Evolutionary conservation across 2,113 vertebrate genomes (phyloP).

Genomic region (Melanerpes aurifrons): DNA sequence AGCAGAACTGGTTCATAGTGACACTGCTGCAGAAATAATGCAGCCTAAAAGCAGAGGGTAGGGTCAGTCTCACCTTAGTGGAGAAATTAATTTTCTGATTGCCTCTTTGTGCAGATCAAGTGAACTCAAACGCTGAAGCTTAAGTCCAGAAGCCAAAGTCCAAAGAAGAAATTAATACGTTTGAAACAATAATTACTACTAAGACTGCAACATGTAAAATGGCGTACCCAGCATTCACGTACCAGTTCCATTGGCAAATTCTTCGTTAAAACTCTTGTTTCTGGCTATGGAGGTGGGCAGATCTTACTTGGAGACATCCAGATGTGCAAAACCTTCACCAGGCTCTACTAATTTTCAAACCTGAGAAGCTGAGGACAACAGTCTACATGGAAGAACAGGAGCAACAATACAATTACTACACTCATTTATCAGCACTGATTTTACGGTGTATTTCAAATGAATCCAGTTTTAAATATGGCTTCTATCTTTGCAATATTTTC

Average conservation of each 20-base stretch:
- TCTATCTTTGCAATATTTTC: background rate
- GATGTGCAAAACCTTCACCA: background rate
- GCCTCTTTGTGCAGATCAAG: background rate
- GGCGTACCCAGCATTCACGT: background rate
- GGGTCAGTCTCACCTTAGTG: rapidly evolving
- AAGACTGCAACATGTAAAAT: background rate
- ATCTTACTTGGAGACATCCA: background rate
- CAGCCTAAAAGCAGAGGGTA: background rate
- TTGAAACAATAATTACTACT: background rate
- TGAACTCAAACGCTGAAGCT: background rate
- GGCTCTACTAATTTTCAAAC: background rate
- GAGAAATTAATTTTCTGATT: background rate
- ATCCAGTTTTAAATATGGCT: background rate
- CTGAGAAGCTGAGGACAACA: background rate
- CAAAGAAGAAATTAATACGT: background rate
- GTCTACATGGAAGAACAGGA: background rate
- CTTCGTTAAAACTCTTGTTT: background rate
- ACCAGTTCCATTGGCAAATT: background rate
- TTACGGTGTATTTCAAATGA: background rate
- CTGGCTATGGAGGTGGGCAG: background rate
- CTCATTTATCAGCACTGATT: rapidly evolving
- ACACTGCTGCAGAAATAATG: background rate
- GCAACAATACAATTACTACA: background rate
- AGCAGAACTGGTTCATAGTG: background rate
- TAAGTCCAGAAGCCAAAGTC: slow-evolving; percentile 12